These are phyloP conservation scores for Iguana delicatissima DNA, from an alignment of 2,797 vertebrate genomes.

Conservation along the genomic window DNA sequence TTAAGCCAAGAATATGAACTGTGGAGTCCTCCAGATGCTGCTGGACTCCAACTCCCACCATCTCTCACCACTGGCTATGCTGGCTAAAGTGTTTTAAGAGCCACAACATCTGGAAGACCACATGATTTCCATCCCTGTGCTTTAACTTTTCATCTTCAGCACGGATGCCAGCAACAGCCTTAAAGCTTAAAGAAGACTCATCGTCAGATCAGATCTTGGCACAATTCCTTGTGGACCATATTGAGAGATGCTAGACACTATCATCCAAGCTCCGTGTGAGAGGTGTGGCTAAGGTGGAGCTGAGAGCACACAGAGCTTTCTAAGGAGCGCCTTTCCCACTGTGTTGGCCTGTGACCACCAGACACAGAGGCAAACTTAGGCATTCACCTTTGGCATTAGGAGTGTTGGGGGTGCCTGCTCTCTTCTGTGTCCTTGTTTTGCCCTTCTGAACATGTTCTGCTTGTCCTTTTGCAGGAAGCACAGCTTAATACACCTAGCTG, in stretches of 20 bases:
- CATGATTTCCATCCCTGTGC: background rate
- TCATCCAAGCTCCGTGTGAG: too few relatives aligned
- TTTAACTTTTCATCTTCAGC: background rate
- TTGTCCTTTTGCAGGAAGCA: background rate
- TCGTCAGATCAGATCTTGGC: background rate
- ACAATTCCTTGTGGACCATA: too few relatives aligned
- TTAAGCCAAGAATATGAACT: too few relatives aligned
- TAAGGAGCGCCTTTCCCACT: background rate
- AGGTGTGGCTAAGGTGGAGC: background rate
- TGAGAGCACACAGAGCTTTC: background rate
- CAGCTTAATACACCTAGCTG: too few relatives aligned
- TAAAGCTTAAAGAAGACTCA: background rate
- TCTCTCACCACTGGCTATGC: too few relatives aligned
- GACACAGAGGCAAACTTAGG: background rate
- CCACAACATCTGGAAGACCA: too few relatives aligned
- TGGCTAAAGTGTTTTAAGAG: too few relatives aligned
- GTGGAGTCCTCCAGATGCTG: too few relatives aligned
- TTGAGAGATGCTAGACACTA: too few relatives aligned
- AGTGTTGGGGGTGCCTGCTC: background rate
- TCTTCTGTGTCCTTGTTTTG: background rate
- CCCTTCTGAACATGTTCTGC: too few relatives aligned
- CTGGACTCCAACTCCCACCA: too few relatives aligned
- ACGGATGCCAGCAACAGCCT: background rate
- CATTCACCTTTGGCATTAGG: too few relatives aligned
- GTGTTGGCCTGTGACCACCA: background rate